These are phyloP conservation scores for Quadriops clusia DNA, from an alignment of 2,888 invertebrate genomes.

Conservation along the genomic window DNA sequence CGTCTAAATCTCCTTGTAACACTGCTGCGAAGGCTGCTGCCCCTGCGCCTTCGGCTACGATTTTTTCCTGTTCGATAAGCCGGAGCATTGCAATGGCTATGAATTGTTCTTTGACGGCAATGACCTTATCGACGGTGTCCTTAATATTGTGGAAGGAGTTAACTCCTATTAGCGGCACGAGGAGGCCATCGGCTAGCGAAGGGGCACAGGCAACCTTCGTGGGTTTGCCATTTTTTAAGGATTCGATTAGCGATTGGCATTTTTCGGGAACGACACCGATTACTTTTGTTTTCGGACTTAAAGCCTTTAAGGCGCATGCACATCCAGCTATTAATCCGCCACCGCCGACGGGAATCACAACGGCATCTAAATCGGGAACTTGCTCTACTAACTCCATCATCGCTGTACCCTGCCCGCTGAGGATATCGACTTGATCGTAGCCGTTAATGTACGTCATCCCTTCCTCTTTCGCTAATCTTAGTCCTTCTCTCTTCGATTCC, in stretches of 20 bases:
- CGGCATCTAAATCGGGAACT: slow-evolving; percentile 76
- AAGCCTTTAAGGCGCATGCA: slow-evolving; percentile 76
- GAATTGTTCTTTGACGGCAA: slow-evolving; percentile 50
- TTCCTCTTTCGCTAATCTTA: slow-evolving; percentile 58
- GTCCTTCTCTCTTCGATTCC: slow-evolving; percentile 71
- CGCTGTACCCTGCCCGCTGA: slow-evolving; percentile 91
- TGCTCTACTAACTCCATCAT: slow-evolving; percentile 89
- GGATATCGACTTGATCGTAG: slow-evolving; percentile 90
- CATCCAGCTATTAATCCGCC: slow-evolving; percentile 86
- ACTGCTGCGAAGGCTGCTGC: slow-evolving; percentile 58
- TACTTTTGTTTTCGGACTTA: slow-evolving; percentile 70
- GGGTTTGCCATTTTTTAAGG: slow-evolving; percentile 45
- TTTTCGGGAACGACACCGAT: slow-evolving; percentile 90
- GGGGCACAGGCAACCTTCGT: slow-evolving; percentile 41
- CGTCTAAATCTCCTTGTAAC: slow-evolving; percentile 49
- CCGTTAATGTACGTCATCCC: slow-evolving; percentile 79
- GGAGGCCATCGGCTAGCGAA: slow-evolving; percentile 58
- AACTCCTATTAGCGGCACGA: slow-evolving; percentile 55
- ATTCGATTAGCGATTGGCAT: slow-evolving; percentile 72
- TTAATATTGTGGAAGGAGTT: slow-evolving; percentile 54
- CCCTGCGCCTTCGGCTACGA: slow-evolving; percentile 63
- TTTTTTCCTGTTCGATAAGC: slow-evolving; percentile 53
- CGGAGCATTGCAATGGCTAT: slow-evolving; percentile 52
- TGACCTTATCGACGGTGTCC: slow-evolving; percentile 52
- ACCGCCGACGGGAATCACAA: slow-evolving; percentile 89